These are phyloP conservation scores for Sturnira hondurensis DNA, from an alignment of 2,113 vertebrate genomes.

Conservation along the genomic window DNA sequence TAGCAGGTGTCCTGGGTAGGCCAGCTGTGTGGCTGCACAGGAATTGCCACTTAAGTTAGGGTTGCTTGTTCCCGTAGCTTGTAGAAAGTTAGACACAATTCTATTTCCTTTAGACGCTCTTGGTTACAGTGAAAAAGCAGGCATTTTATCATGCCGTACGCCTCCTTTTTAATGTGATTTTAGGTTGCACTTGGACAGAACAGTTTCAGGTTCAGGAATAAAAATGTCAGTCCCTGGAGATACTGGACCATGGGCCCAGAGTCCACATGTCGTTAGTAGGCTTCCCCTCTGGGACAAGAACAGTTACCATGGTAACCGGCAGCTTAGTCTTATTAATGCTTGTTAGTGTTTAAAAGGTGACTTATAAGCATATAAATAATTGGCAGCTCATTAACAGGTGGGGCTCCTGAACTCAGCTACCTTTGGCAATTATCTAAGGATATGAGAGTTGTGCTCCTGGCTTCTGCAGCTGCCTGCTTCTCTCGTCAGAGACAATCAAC, in stretches of 20 bases:
- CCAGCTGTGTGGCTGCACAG: conserved; percentile 66
- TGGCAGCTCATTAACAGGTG: conserved; percentile 72
- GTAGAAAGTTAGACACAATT: conserved; percentile 40
- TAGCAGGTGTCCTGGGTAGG: conserved; percentile 57
- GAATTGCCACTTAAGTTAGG: conserved; percentile 57
- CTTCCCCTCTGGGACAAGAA: conserved; percentile 28
- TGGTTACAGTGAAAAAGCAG: background rate
- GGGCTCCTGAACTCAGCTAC: conserved; percentile 68
- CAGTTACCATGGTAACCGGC: conserved; percentile 66
- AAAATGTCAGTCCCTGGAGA: conserved; percentile 36
- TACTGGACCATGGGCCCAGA: conserved; percentile 48
- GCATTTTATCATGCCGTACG: conserved; percentile 37
- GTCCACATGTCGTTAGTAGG: conserved; percentile 58
- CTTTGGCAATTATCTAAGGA: conserved; percentile 65
- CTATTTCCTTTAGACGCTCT: conserved; percentile 49
- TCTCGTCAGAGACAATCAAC: conserved; percentile 21
- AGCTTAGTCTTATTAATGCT: conserved; percentile 61
- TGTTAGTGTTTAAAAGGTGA: conserved; percentile 73
- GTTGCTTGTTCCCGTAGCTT: conserved; percentile 48
- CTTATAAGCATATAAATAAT: conserved; percentile 74
- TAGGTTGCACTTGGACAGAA: conserved; percentile 29
- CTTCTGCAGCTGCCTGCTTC: conserved; percentile 34
- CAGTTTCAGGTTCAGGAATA: conserved; percentile 7
- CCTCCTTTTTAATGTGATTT: conserved; percentile 47
- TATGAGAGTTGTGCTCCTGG: conserved; percentile 25